Base-by-base conservation (phyloP, 1,140 invertebrate species). In the Melanaphis sacchari region DNA sequence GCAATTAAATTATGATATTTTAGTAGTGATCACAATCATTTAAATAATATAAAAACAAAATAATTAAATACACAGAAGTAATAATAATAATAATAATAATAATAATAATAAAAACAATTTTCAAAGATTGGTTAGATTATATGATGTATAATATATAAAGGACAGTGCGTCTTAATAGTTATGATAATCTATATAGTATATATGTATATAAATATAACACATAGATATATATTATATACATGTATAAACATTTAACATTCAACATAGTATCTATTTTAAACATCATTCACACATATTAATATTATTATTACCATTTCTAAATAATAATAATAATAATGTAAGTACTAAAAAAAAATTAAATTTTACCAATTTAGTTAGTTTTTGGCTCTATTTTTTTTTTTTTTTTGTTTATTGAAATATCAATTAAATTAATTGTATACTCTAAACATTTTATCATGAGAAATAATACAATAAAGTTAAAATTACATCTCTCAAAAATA, bases 21-120 rank as follows among this genome's bases (percentile, higher is more conserved):
- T 40, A 93, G 1, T 43, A 31, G 26, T 84, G 26, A 85, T 85
- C 46, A 93, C 46, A 93, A 93, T 41, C 8, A 41, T 41, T 85
- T 52, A 93, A 84, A 85, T 93, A 31, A 52, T 54, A 93, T 93
- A 93, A 54, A 93, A 93, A 66, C 54, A 90, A 90, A 41, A 66
- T 52, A 54, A 93, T 38, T 84, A 84, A 52, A 41, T 85, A 93
- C 81, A 93, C 22, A 15, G 11, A 49, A 84, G 43, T 82, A 91
- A 46, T 91, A 91, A 49, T 66, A 91, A 91, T 90, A 66, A 90
- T 38, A 43, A 91, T 90, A 59, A 90, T 24, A 43, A 46, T 41
- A 59, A 84, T 92, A 93, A 84, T 52, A 92, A 91, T 49, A 84
- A 49, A 52, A 82, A 46, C 76, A 92, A 91, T 84, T 81, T 52